These are phyloP conservation scores for Collichthys lucidus DNA, from an alignment of 2,113 vertebrate genomes.

Conservation along the genomic window DNA sequence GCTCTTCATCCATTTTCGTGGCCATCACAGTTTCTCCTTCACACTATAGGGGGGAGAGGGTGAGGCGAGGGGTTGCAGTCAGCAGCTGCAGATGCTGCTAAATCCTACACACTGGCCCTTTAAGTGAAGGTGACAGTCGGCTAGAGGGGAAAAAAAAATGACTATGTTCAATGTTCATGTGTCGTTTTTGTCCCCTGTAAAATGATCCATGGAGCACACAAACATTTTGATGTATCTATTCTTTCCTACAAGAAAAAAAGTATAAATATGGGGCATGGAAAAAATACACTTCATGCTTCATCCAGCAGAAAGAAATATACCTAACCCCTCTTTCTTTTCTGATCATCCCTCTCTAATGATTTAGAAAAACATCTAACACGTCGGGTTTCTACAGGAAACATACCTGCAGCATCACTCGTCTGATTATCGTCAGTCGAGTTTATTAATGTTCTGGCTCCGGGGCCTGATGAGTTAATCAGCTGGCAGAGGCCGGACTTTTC, in stretches of 20 bases:
- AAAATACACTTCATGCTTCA: not conserved
- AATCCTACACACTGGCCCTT: too few relatives aligned
- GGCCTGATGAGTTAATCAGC: constrained; percentile 62
- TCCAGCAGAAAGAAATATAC: not conserved
- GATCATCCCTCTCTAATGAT: not conserved
- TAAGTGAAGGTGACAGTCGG: too few relatives aligned
- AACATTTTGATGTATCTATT: not conserved
- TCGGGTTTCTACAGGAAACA: not conserved
- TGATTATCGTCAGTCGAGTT: constrained; percentile 50
- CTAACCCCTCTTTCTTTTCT: not conserved
- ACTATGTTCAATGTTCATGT: too few relatives aligned
- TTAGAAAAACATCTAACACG: not conserved
- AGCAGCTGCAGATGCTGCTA: too few relatives aligned
- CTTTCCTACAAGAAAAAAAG: not conserved
- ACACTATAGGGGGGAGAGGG: too few relatives aligned
- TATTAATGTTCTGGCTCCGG: constrained; percentile 28
- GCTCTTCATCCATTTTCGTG: too few relatives aligned
- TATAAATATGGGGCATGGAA: not conserved
- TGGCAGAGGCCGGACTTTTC: constrained; percentile 56
- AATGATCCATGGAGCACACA: not conserved
- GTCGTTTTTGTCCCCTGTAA: too few relatives aligned
- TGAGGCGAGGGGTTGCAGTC: too few relatives aligned
- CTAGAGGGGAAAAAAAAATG: too few relatives aligned
- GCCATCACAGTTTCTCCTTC: too few relatives aligned
- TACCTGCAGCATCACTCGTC: constrained; percentile 25